phyloP scores from a whole-genome alignment of 1,140 invertebrate genomes.

The Elysia chlorotica region DNA sequence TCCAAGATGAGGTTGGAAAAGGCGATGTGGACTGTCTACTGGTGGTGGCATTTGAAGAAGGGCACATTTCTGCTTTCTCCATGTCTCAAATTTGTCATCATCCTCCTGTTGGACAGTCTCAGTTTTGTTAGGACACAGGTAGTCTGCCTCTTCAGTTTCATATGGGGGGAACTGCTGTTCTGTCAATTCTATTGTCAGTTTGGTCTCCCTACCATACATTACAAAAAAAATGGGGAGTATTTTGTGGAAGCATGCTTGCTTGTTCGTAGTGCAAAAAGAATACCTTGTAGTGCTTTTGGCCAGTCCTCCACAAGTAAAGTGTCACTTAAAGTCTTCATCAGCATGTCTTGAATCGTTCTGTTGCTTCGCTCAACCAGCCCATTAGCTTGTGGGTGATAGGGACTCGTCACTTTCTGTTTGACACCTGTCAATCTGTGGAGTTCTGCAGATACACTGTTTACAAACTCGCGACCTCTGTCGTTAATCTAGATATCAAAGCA shows the following conservation, averaged over 20 bases:
- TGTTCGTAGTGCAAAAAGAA: too few species aligned
- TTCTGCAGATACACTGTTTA: not conserved
- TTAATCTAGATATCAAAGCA: conserved; percentile 2
- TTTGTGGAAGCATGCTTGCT: too few species aligned
- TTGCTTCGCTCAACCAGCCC: conserved; percentile 1
- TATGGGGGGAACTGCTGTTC: too few species aligned
- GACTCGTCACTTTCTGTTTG: conserved; percentile 5
- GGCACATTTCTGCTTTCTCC: not conserved
- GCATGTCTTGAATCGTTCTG: not conserved
- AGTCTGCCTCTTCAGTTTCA: too few species aligned
- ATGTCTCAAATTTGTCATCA: too few species aligned
- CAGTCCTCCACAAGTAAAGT: not conserved
- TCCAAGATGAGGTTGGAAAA: not conserved
- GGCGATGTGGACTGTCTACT: not conserved
- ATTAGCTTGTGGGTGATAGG: conserved; percentile 4
- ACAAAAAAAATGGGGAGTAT: too few species aligned
- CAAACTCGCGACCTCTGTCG: not conserved
- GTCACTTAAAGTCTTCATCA: not conserved
- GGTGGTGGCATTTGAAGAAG: not conserved
- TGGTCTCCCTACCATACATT: too few species aligned
- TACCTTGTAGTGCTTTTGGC: conserved; percentile 1
- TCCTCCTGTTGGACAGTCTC: too few species aligned
- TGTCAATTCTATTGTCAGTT: too few species aligned
- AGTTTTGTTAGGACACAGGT: too few species aligned
- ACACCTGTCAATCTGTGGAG: conserved; percentile 4